Base-by-base conservation (phyloP, 2,797 vertebrate genomes). In the Takifugu ocellatus region DNA sequence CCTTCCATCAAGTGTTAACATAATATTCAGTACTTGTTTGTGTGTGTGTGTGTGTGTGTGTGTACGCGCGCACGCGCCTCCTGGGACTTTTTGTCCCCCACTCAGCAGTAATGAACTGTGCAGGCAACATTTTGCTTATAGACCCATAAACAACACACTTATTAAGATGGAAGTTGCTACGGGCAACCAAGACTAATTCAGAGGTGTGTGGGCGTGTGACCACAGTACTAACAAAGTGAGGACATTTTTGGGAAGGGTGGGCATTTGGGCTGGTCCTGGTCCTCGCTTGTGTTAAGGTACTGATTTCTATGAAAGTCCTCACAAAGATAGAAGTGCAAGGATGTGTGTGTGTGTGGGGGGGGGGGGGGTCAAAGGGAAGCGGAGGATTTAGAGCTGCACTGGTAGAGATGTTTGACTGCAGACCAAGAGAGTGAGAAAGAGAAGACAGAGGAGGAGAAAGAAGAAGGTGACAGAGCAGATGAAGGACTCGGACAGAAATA, bases 121-220 rank as follows among this genome's bases (percentile, higher is more conserved):
- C 75, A 76, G 72, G 79, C 83, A 82, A 78, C 80, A 83, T 87
- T 86, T 85, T 85, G 84, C 87, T 83, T 80, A 81, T 85, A 78
- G 84, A 76, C 81, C 79, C 81, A 86, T 89, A 90, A 90, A 88
- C 87, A 87, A 84, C 74, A 25, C 78, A 88, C 86, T 87, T 89
- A 89, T 88, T 84, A 86, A 86, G 81, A 85, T 86, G 75, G 84
- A 84, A 74, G 84, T 76, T 61, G 72, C 84, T 59, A 60, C 61
- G 1, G 78, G 84, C 82, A 53, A 69, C 63, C 51, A 3, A 49
- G 69, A 69, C 66, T 87, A 83, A 88, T 82, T 86, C 74, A n/a
- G 73, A 80, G 36, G 36, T 39, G 36, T 39, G 36, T 39, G 36
- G 7, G 36, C 36, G 36, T 39, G 2, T 39, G 36, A 7, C 7